phyloP scores from a whole-genome alignment of 2,888 invertebrate genomes.

The Dryococelus australis region DNA sequence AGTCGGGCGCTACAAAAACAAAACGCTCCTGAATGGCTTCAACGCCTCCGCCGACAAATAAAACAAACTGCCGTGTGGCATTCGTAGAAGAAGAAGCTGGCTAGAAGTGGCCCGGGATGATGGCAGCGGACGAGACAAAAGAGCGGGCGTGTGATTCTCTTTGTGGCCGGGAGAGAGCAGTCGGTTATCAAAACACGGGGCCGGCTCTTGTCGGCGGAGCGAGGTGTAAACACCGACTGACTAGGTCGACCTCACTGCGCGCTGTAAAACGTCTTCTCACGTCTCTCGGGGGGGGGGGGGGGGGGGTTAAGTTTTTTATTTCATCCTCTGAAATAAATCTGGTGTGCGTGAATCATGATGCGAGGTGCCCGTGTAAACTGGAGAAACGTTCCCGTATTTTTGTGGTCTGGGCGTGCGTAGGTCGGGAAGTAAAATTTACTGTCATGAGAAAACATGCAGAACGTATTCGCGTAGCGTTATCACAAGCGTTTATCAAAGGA shows the following conservation, averaged over 20 bases:
- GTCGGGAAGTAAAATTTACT: too few relatives aligned
- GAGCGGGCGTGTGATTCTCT: background rate
- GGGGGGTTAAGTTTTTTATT: too few relatives aligned
- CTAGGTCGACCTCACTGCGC: too few relatives aligned
- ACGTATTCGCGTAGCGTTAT: too few relatives aligned
- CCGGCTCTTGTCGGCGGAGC: background rate
- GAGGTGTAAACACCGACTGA: background rate
- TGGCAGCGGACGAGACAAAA: background rate
- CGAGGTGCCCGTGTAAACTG: too few relatives aligned
- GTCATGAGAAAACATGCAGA: too few relatives aligned
- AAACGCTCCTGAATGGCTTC: background rate
- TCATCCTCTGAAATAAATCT: too few relatives aligned
- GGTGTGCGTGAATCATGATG: too few relatives aligned
- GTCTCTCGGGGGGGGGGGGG: too few relatives aligned
- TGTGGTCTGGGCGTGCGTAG: too few relatives aligned
- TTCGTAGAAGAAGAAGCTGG: background rate
- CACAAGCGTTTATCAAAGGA: too few relatives aligned
- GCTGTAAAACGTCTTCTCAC: background rate
- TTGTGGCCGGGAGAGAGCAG: background rate
- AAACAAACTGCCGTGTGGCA: background rate
- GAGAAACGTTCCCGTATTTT: too few relatives aligned
- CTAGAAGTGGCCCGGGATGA: background rate
- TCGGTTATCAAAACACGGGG: background rate
- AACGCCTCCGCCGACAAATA: constrained; percentile 16
- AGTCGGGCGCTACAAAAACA: background rate